Evolutionary conservation across 2,888 invertebrate species (phyloP).

Genomic region (Rhagophthalmus giganteus): DNA sequence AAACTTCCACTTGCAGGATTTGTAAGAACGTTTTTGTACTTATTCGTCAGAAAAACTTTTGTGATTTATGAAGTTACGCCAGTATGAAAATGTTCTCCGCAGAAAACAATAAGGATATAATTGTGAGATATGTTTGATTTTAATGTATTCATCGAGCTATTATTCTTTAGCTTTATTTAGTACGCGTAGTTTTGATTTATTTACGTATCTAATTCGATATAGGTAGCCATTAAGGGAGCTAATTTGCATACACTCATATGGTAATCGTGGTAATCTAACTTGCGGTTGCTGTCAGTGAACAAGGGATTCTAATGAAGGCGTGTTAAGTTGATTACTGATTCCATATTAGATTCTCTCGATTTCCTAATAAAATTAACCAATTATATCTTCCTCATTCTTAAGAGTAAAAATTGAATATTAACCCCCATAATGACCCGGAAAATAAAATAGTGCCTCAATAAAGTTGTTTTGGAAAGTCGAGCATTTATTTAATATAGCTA

Average conservation of each 20-base stretch:
- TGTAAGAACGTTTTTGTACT: too few relatives aligned
- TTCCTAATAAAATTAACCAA: slow-evolving; percentile 15
- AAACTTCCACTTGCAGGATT: too few relatives aligned
- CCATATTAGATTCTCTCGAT: slow-evolving; percentile 3
- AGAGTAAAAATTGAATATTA: neutral
- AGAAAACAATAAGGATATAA: slow-evolving; percentile 16
- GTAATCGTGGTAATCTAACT: slow-evolving; percentile 24
- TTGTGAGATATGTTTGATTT: slow-evolving; percentile 20
- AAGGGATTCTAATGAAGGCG: slow-evolving; percentile 26
- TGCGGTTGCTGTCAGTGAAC: slow-evolving; percentile 23
- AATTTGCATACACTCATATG: slow-evolving; percentile 30
- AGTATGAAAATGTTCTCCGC: neutral
- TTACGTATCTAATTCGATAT: slow-evolving; percentile 27
- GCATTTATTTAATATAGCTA: too few relatives aligned
- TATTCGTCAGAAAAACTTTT: too few relatives aligned
- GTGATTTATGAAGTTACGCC: too few relatives aligned
- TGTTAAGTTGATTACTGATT: slow-evolving; percentile 21
- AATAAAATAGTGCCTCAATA: too few relatives aligned
- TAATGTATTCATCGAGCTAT: slow-evolving; percentile 1
- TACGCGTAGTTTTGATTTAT: slow-evolving; percentile 24
- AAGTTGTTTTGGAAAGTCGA: too few relatives aligned
- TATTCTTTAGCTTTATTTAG: slow-evolving; percentile 8
- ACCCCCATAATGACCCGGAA: too few relatives aligned
- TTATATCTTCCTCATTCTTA: slow-evolving; percentile 1
- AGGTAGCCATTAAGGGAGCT: slow-evolving; percentile 25